Evolutionary conservation across 2,797 vertebrate genomes (phyloP).

Genomic region (Galaxias olidus): DNA sequence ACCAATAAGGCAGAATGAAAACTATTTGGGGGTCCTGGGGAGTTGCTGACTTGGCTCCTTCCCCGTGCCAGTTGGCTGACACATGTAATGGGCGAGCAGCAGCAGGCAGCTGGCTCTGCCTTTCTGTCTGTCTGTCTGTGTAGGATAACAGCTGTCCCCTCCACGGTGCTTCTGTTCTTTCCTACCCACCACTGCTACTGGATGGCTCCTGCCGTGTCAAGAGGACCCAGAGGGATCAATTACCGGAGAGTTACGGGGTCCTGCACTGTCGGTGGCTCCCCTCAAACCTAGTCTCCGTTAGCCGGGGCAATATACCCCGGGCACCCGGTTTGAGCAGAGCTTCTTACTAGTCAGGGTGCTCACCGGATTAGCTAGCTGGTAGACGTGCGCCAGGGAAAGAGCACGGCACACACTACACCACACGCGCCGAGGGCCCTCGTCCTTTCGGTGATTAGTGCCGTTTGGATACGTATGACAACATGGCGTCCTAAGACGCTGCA

Average conservation of each 20-base stretch:
- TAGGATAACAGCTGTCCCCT: conserved; percentile 66
- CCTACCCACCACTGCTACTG: conserved; percentile 35
- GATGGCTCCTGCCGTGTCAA: conserved; percentile 54
- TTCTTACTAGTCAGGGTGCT: too few species aligned
- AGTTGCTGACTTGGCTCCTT: conserved; percentile 63
- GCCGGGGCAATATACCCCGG: too few species aligned
- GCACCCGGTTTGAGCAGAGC: too few species aligned
- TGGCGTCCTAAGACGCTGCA: background rate
- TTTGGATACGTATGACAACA: too few species aligned
- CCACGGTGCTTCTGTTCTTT: conserved; percentile 65
- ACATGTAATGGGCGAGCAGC: background rate
- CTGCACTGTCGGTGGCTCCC: conserved; percentile 12
- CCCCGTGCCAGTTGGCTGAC: conserved; percentile 42
- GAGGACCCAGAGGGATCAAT: conserved; percentile 79
- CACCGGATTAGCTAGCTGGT: too few species aligned
- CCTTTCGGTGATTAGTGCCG: too few species aligned
- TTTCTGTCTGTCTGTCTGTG: conserved; percentile 16
- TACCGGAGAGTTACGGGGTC: conserved; percentile 54
- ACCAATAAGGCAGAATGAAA: too few species aligned
- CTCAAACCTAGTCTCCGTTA: conserved; percentile 8
- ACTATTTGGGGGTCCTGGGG: conserved; percentile 26
- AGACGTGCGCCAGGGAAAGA: too few species aligned
- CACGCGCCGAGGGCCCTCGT: too few species aligned
- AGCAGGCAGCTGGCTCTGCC: conserved; percentile 42
- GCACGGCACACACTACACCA: too few species aligned